Evolutionary conservation across 2,113 vertebrate species (phyloP).

Genomic region (Picathartes gymnocephalus): DNA sequence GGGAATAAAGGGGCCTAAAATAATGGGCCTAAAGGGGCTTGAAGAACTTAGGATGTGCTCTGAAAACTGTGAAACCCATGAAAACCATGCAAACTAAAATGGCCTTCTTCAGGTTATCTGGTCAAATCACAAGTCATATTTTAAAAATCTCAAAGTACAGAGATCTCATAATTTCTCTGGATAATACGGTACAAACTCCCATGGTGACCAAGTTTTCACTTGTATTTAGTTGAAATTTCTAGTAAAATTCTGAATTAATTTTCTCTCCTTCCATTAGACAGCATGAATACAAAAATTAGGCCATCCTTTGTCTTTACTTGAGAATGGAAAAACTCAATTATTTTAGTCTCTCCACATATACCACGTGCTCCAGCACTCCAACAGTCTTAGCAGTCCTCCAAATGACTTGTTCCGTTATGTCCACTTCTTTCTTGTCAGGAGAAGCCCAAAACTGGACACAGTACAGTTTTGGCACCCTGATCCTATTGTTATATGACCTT

Average conservation of each 20-base stretch:
- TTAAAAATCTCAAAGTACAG: not conserved
- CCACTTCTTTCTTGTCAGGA: not conserved
- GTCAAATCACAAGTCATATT: not conserved
- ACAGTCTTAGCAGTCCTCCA: not conserved
- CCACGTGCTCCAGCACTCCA: not conserved
- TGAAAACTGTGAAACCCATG: not conserved
- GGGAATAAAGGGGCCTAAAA: not conserved
- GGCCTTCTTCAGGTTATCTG: not conserved
- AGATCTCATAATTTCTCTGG: not conserved
- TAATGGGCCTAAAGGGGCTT: not conserved
- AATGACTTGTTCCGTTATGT: not conserved
- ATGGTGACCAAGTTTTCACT: not conserved
- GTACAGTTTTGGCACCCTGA: not conserved
- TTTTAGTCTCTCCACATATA: not conserved
- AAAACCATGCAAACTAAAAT: not conserved
- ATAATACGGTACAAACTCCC: not conserved
- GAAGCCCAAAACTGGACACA: not conserved
- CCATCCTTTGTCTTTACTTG: accelerated
- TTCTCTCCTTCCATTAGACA: not conserved
- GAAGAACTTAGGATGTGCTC: not conserved
- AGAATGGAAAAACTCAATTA: not conserved
- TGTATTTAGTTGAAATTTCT: not conserved
- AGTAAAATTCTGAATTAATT: not conserved
- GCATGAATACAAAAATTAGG: not conserved
- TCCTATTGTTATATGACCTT: not conserved